Percentiles rank a stretch among this genome's conserved stretches.
phyloP scores from a whole-genome alignment of 2,113 vertebrate species.

The Recurvirostra avosetta region DNA sequence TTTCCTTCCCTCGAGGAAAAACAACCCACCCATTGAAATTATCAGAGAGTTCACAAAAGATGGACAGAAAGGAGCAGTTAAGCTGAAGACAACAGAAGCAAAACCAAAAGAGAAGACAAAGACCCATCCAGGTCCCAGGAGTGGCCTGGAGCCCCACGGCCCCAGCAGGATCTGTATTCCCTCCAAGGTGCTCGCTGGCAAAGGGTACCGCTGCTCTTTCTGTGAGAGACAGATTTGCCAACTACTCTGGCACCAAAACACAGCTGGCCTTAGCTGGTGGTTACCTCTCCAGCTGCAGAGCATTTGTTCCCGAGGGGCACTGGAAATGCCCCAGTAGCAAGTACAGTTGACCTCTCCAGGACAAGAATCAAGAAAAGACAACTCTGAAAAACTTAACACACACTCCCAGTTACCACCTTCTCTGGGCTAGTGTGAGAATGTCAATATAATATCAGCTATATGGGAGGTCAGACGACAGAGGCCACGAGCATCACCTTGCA shows the following conservation, averaged over 20 bases:
- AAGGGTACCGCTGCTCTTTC: neutral
- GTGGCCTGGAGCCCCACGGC: fast-evolving
- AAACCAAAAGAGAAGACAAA: neutral
- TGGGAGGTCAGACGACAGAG: neutral
- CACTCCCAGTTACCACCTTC: neutral
- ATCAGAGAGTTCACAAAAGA: neutral
- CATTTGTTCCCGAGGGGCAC: fast-evolving
- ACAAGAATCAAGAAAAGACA: neutral
- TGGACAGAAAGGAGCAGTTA: neutral
- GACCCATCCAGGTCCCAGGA: neutral
- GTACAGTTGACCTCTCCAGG: neutral
- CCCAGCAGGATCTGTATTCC: neutral
- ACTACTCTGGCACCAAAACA: neutral
- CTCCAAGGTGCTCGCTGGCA: fast-evolving
- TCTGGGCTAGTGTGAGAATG: neutral
- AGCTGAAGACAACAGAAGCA: neutral
- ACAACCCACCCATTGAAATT: neutral
- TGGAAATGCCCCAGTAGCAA: neutral
- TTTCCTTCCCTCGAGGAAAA: neutral
- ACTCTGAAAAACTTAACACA: neutral
- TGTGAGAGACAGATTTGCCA: neutral
- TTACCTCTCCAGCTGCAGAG: neutral
- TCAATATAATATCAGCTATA: neutral
- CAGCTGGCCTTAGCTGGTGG: neutral
- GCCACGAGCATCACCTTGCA: neutral